Evolutionary conservation across 2,113 vertebrate genomes (phyloP).

Genomic region (Aegotheles bennettii): DNA sequence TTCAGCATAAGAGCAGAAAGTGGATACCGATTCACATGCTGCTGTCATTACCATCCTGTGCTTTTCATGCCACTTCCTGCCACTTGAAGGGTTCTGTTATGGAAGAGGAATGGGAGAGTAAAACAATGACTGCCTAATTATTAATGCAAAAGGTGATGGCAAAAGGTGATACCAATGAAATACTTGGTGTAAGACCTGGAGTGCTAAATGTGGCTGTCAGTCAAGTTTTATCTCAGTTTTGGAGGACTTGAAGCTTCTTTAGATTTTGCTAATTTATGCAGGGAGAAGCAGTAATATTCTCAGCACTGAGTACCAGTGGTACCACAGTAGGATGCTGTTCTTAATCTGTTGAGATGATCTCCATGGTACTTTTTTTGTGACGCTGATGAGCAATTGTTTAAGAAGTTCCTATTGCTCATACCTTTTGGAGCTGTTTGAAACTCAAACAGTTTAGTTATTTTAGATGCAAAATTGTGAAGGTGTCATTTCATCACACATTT

Average conservation of each 20-base stretch:
- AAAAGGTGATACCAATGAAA: background rate
- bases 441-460: background rate
- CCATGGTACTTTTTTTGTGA: background rate
- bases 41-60: background rate
- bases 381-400: background rate
- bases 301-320: background rate
- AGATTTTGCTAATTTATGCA: background rate
- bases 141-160: background rate
- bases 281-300: background rate
- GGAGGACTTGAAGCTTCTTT: background rate
- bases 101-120: background rate
- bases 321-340: background rate
- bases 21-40: rapidly evolving
- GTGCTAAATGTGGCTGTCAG: background rate
- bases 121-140: background rate
- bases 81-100: background rate
- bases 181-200: background rate
- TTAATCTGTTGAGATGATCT: background rate
- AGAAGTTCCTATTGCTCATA: background rate
- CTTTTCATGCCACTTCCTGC: background rate
- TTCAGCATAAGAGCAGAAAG: background rate
- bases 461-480: background rate
- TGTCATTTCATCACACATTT: background rate
- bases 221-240: background rate
- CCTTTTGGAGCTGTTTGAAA: background rate